Evolutionary conservation across 2,113 vertebrate species (phyloP).

Genomic region (Tichodroma muraria): DNA sequence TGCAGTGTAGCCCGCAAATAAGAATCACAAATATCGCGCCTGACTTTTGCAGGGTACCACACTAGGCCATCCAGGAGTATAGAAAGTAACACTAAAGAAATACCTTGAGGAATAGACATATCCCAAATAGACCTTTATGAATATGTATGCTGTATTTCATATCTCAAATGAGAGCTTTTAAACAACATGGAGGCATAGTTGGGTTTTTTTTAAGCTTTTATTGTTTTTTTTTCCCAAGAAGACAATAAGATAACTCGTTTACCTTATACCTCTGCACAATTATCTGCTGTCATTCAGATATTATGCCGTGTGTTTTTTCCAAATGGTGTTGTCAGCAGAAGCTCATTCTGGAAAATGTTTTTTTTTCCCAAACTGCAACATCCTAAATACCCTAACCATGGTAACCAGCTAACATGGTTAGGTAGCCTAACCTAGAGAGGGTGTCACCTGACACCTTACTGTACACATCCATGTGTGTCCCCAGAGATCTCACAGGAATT

Average conservation of each 20-base stretch:
- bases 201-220: not conserved
- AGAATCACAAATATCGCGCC: not conserved
- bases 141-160: not conserved
- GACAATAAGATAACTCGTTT: not conserved
- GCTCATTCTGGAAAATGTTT: not conserved
- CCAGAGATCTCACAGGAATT: not conserved
- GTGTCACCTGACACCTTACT: not conserved
- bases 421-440: not conserved
- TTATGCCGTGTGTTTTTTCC: not conserved
- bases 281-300: not conserved
- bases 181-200: not conserved
- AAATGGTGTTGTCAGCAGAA: not conserved
- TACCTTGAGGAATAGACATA: not conserved
- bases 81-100: not conserved
- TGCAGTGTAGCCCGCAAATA: fast-evolving
- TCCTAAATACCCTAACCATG: not conserved
- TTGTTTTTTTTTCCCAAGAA: fast-evolving
- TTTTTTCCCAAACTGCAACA: not conserved
- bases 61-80: not conserved
- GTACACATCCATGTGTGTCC: not conserved
- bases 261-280: not conserved
- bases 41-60: not conserved
- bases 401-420: too few relatives aligned
- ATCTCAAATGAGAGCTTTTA: not conserved
- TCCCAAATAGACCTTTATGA: not conserved